Evolutionary conservation across 1,140 invertebrate species (phyloP).

Genomic region (Tetramorium alpestre): DNA sequence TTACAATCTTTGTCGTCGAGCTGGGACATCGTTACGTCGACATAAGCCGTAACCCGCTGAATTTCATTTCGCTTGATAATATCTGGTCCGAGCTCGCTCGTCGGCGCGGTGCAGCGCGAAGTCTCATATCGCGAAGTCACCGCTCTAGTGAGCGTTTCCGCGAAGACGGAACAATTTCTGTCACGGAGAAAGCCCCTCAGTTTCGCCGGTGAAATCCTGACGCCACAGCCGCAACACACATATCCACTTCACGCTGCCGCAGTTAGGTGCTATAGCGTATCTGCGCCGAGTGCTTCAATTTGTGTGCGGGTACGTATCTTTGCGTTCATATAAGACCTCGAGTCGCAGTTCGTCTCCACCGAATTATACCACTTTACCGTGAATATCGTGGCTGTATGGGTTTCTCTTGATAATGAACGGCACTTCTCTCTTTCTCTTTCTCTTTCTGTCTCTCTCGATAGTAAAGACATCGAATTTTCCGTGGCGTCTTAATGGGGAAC

Average conservation of each 20-base stretch:
- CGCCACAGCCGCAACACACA: neutral
- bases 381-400: slow-evolving; percentile 1
- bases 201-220: slow-evolving; percentile 36
- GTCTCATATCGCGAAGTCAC: slow-evolving; percentile 34
- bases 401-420: slow-evolving; percentile 39
- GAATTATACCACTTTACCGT: slow-evolving; percentile 56
- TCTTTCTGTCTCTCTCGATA: neutral
- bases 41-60: slow-evolving; percentile 35
- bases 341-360: neutral
- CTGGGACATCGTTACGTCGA: slow-evolving; percentile 12
- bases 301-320: neutral
- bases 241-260: slow-evolving; percentile 7
- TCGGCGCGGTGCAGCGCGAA: slow-evolving; percentile 38
- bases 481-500: neutral
- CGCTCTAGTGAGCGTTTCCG: slow-evolving; percentile 12
- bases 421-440: neutral
- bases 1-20: neutral
- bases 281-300: neutral
- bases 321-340: neutral
- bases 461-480: slow-evolving; percentile 33
- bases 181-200: slow-evolving; percentile 33
- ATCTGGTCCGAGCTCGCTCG: slow-evolving; percentile 34
- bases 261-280: slow-evolving; percentile 1
- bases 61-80: slow-evolving; percentile 59
- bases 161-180: slow-evolving; percentile 59